Evolutionary conservation across 2,797 vertebrate genomes (phyloP).

Genomic region (Acropternis orthonyx): DNA sequence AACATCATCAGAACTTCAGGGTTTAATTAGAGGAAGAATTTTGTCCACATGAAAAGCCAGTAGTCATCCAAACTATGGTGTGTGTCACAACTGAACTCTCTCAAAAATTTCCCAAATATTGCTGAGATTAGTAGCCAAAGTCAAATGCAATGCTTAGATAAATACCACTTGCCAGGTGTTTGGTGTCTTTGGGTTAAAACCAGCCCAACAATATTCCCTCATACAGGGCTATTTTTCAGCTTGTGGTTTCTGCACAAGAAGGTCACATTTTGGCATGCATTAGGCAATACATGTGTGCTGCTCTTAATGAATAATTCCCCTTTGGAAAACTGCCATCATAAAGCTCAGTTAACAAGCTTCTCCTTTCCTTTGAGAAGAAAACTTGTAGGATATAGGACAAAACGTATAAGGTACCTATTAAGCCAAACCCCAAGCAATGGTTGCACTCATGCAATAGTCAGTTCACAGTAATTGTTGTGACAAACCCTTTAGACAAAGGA

Average conservation of each 20-base stretch:
- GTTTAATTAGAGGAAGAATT: constrained; percentile 10
- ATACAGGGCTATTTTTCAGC: background rate
- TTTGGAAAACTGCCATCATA: background rate
- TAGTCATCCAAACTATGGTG: background rate
- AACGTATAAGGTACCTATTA: background rate
- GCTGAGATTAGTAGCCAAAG: background rate
- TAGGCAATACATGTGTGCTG: background rate
- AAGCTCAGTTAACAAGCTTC: background rate
- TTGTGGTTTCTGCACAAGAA: background rate
- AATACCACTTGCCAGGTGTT: background rate
- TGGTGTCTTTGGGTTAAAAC: background rate
- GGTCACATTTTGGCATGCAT: background rate
- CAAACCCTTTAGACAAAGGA: background rate
- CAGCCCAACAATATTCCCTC: background rate
- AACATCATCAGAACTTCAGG: background rate
- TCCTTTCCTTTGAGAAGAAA: background rate
- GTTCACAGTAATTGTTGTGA: background rate
- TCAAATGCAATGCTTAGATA: background rate
- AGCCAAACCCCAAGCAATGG: background rate
- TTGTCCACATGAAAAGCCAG: background rate
- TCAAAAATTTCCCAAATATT: background rate
- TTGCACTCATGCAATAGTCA: background rate
- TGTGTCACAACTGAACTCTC: background rate
- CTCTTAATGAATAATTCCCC: background rate
- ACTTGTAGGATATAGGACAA: background rate